Evolutionary conservation across 2,888 invertebrate genomes (phyloP), one percentile per base, ranked within the genome.

Genomic region (Zonitis immaculata): DNA sequence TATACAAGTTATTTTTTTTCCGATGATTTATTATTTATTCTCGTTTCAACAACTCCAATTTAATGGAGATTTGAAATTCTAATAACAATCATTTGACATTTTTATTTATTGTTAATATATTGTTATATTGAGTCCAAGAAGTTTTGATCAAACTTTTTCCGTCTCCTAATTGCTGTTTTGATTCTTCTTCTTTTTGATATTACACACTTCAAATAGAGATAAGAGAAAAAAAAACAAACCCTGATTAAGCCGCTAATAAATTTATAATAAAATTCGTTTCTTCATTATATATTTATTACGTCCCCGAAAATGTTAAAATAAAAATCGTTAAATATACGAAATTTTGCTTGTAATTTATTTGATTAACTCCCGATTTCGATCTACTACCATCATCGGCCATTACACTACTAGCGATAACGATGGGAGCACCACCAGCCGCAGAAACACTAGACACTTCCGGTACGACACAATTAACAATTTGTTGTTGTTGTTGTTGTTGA

Each of bases 331-430:
- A 22, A 5, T 22, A 22, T 3, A 22, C 3, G 22, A 22, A 5
- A 22, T 22, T 22, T 5, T 3, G 22, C 5, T 3, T 22, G 22
- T n/a, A n/a, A n/a, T 3, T 22, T 22, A 5, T 22, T 22, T 3
- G 22, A 22, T 22, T 14, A 1, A 16, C 5, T 35, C 8, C 52
- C 5, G 73, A 71, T 57, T 73, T 74, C 20, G 67, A 63, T 43
- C 73, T 62, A 42, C 67, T 74, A 68, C 63, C 81, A 74, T 85
- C 84, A 58, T 85, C 84, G 0, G 84, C 80, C 80, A 84, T 83
- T 9, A 85, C 85, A 68, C 85, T 85, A 49, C 84, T 84, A 6
- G 85, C 85, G 39, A 85, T 80, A 1, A 85, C 83, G 1, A 84
- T 79, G 1, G 83, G 82, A 3, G 80, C 78, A 20, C 75, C 79